Evolutionary conservation across 2,797 vertebrate genomes (phyloP).

Genomic region (Atherinosoma microstoma): DNA sequence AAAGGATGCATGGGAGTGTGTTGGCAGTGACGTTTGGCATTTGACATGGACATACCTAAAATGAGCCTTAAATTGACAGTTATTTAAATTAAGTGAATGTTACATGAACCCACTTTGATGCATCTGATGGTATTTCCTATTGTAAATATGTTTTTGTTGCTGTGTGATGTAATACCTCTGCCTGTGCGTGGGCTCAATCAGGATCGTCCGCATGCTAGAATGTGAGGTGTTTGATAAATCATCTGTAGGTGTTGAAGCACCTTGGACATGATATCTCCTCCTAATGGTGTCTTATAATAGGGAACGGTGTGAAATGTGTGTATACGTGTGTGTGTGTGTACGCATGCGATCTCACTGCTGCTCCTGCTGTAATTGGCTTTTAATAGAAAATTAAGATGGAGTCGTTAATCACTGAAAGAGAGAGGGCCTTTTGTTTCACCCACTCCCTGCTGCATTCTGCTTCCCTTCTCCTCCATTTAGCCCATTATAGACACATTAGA

Average conservation of each 20-base stretch:
- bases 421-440: slow-evolving; percentile 70
- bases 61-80: background rate
- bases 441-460: slow-evolving; percentile 75
- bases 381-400: slow-evolving; percentile 86
- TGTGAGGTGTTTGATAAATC: slow-evolving; percentile 62
- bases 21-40: no score
- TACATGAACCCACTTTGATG: background rate
- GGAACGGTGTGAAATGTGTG: slow-evolving; percentile 36
- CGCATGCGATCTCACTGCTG: slow-evolving; percentile 60
- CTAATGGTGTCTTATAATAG: slow-evolving; percentile 74
- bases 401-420: slow-evolving; percentile 84
- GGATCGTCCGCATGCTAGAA: slow-evolving; percentile 41
- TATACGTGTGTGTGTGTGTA: slow-evolving; percentile 14
- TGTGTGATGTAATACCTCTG: slow-evolving; percentile 8
- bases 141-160: slow-evolving; percentile 2
- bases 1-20: no score
- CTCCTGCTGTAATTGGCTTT: slow-evolving; percentile 85
- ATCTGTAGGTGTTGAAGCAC: slow-evolving; percentile 65
- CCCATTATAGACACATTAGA: slow-evolving; percentile 74
- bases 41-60: no score
- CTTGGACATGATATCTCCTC: slow-evolving; percentile 69
- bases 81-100: background rate
- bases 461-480: slow-evolving; percentile 80
- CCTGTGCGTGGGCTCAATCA: slow-evolving; percentile 29
- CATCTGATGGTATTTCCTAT: background rate